Evolutionary conservation across 2,113 vertebrate genomes (phyloP), one percentile per base, ranked within the genome.

Genomic region (Bucco capensis): DNA sequence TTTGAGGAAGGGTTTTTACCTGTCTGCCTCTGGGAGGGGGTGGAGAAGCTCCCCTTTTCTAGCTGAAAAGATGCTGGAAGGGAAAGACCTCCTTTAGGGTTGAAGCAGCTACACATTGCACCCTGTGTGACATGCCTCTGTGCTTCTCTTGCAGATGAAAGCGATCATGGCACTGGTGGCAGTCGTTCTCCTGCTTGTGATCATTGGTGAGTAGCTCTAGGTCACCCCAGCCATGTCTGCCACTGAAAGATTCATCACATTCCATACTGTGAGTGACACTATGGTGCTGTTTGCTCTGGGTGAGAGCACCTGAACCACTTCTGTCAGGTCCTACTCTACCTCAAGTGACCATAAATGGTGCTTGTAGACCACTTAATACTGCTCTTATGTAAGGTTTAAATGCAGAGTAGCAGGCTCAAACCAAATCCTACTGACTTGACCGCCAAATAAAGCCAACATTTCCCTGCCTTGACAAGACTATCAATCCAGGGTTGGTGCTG

Each of bases 101-200:
- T 0, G 2, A 61, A 46, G 57, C 62, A 85, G 66, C 53, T 62
- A 8, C 10, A 5, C 3, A 0, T 27, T 27, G 38, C 37, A 17
- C 23, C 19, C 21, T 5, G 10, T 17, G 19, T 92, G n/a, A 92
- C 5, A 1, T 1, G 4, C 22, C 19, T n/a, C 31, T 76, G 31
- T 91, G 35, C 51, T 88, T 58, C 33, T 71, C 79, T 96, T 97
- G 69, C 96, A 99, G 99, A 98, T 99, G 98, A 99, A 99, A 97
- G 98, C 97, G 11, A 98, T 99, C 74, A 98, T 99, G 82, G 98
- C 97, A 0, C 93, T 98, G 97, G 98, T 99, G 50, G 98, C 98
- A 5, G 65, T 98, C 18, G 79, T 98, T 76, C 97, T 99, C 56
- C 97, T 99, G 94, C 98, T 99, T 10, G 98, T 99, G 85, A 99